A percentile compares a stretch with the other conserved stretches of the same genome.
Evolutionary conservation across 2,888 invertebrate genomes (phyloP).

Genomic region (Leucoma salicis): DNA sequence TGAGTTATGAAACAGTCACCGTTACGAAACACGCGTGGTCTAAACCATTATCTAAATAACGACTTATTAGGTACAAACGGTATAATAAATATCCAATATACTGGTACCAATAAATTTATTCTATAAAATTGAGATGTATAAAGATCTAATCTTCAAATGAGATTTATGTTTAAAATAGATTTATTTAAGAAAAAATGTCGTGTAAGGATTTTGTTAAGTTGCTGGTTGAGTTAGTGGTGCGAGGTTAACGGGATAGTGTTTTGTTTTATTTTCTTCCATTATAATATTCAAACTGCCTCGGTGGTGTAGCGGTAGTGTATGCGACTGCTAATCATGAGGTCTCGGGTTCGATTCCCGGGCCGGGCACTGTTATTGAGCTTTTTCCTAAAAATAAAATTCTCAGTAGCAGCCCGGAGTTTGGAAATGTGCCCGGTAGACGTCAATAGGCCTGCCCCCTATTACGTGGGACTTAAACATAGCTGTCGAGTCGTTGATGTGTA

Average conservation of each 20-base stretch:
- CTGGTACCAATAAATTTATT: slow-evolving; percentile 68
- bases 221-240: slow-evolving; percentile 25
- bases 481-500: too few species aligned
- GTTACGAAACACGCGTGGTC: slow-evolving; percentile 54
- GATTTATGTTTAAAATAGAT: slow-evolving; percentile 73
- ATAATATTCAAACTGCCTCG: too few species aligned
- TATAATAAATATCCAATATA: slow-evolving; percentile 63
- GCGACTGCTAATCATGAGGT: too few species aligned
- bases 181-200: slow-evolving; percentile 51
- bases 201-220: slow-evolving; percentile 34
- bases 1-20: slow-evolving; percentile 50
- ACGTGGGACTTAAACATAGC: too few species aligned
- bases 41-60: slow-evolving; percentile 65
- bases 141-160: slow-evolving; percentile 71
- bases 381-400: too few species aligned
- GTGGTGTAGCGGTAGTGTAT: too few species aligned
- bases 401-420: too few species aligned
- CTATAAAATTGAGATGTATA: slow-evolving; percentile 74
- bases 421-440: too few species aligned
- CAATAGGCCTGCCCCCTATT: too few species aligned
- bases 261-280: not conserved
- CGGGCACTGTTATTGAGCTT: too few species aligned
- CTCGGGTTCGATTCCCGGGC: too few species aligned
- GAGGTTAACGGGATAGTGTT: slow-evolving; percentile 20
- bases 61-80: slow-evolving; percentile 72